Conservation (phyloP, 2,113 vertebrate genomes). For the Eonycteris spelaea region DNA sequence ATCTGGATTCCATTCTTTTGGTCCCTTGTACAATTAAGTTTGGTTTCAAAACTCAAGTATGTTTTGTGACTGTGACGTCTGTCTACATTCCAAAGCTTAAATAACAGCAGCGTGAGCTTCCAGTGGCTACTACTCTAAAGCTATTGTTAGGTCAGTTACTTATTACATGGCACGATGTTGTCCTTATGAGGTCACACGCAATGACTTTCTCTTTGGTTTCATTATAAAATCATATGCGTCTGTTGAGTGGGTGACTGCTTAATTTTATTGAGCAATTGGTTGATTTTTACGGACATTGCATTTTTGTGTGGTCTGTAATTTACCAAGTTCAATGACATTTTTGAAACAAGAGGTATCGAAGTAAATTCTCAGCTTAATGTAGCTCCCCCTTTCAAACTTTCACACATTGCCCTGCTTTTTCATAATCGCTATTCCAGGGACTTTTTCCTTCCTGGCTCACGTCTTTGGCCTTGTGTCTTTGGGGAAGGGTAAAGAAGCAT, state of each 20-base stretch:
- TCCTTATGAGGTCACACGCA: not conserved
- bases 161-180: not conserved
- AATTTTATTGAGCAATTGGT: not conserved
- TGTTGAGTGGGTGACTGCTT: not conserved
- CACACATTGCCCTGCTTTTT: not conserved
- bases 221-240: not conserved
- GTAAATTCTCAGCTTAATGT: not conserved
- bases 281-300: not conserved
- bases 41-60: not conserved
- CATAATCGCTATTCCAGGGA: not conserved
- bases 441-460: not conserved
- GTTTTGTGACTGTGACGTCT: not conserved
- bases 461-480: conserved; percentile 19
- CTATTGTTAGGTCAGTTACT: not conserved
- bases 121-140: not conserved
- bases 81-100: not conserved
- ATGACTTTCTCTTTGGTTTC: conserved; percentile 8
- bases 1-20: not conserved
- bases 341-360: not conserved
- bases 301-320: not conserved
- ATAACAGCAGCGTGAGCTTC: not conserved
- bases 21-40: not conserved
- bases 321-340: not conserved
- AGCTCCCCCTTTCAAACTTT: not conserved
- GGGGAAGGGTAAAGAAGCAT: not conserved